phyloP scores from a whole-genome alignment of 2,797 vertebrate genomes.

The Morelia viridis region DNA sequence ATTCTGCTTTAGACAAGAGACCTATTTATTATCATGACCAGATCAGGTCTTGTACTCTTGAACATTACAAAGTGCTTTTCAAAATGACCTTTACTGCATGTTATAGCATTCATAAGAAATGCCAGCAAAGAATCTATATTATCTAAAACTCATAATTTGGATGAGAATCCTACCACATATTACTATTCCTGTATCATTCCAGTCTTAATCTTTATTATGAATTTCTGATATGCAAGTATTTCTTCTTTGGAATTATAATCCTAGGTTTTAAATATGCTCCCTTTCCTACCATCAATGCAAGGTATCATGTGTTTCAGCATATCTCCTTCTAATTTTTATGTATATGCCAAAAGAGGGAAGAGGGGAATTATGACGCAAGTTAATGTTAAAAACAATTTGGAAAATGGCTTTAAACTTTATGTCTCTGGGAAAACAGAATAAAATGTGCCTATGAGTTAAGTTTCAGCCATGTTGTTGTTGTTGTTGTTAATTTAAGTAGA shows the following conservation, averaged over 20 bases:
- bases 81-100: background rate
- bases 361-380: background rate
- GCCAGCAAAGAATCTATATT: background rate
- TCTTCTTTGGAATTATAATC: background rate
- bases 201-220: background rate
- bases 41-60: background rate
- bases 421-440: background rate
- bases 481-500: background rate
- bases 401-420: background rate
- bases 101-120: background rate
- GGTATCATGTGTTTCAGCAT: background rate
- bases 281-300: background rate
- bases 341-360: too few relatives aligned
- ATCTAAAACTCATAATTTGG: background rate
- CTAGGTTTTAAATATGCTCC: background rate
- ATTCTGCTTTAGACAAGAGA: background rate
- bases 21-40: constrained; percentile 12
- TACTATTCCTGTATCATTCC: background rate
- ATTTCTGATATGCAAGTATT: background rate
- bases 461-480: background rate
- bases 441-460: background rate
- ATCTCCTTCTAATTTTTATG: background rate
- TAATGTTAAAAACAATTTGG: background rate
- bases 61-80: constrained; percentile 8
- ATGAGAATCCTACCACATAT: background rate